These are phyloP conservation scores for Lagocephalus sceleratus DNA, from an alignment of 2,797 vertebrate species.

Conservation along the genomic window DNA sequence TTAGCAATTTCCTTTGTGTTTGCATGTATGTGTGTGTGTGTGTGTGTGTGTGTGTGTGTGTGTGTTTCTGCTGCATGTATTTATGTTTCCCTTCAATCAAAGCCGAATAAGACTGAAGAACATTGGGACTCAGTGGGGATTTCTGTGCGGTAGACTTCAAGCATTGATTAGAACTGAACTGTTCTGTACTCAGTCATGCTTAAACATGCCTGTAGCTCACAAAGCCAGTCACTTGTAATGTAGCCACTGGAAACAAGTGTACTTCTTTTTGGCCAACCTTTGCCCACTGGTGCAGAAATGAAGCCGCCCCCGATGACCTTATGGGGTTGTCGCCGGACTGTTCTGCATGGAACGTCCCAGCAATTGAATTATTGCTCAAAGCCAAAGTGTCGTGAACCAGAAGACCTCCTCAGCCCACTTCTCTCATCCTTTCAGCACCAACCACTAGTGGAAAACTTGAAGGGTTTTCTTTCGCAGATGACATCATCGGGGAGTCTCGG, in stretches of 20 bases:
- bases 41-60: constrained; percentile 9
- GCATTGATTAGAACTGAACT: constrained; percentile 14
- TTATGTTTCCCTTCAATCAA: constrained; percentile 35
- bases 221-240: constrained; percentile 1
- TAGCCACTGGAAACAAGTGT: constrained; percentile 13
- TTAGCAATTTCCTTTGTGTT: constrained; percentile 42
- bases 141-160: constrained; percentile 15
- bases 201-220: background rate
- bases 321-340: constrained; percentile 16
- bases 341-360: constrained; percentile 5
- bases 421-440: constrained; percentile 2
- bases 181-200: constrained; percentile 8
- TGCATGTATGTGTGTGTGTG: too few relatives aligned
- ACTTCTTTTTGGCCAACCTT: constrained; percentile 1
- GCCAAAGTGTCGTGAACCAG: background rate
- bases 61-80: constrained; percentile 29
- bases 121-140: constrained; percentile 22
- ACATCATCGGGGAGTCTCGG: constrained; percentile 33
- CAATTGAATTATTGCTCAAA: constrained; percentile 17
- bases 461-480: constrained; percentile 17
- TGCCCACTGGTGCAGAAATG: constrained; percentile 7
- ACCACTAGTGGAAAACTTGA: constrained; percentile 17
- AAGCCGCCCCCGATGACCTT: constrained; percentile 2
- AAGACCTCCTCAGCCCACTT: constrained; percentile 3
- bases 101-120: constrained; percentile 25